A percentile compares a stretch with the other conserved stretches of the same genome.
phyloP scores from a whole-genome alignment of 2,797 vertebrate genomes.

The Ctenosaura bakeri region DNA sequence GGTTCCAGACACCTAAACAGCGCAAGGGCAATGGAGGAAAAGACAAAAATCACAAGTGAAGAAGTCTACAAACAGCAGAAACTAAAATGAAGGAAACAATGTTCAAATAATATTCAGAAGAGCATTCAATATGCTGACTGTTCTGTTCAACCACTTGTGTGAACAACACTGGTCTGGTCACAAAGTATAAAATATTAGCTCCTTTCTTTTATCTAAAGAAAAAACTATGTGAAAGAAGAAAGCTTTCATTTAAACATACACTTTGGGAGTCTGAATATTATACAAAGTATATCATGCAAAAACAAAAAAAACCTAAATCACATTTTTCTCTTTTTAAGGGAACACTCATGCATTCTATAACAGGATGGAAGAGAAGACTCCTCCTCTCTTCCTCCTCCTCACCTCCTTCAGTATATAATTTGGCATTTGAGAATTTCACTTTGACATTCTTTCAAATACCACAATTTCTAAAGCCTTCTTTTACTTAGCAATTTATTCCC shows the following conservation, averaged over 20 bases:
- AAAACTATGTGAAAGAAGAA: neutral
- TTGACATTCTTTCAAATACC: neutral
- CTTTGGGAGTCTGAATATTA: neutral
- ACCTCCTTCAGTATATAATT: neutral
- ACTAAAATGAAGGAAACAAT: neutral
- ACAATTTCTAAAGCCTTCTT: neutral
- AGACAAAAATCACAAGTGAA: conserved; percentile 14
- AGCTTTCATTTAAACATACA: neutral
- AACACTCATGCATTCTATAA: neutral
- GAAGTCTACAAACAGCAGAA: conserved; percentile 10
- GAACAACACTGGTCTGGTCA: conserved; percentile 15
- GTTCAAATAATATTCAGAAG: conserved; percentile 1
- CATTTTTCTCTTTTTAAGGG: neutral
- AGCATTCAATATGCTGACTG: conserved; percentile 27
- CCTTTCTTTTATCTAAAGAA: neutral
- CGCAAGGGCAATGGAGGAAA: conserved; percentile 37
- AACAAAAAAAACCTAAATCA: neutral
- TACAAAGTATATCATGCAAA: neutral
- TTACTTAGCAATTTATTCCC: neutral
- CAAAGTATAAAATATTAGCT: neutral
- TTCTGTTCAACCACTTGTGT: neutral
- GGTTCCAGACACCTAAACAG: conserved; percentile 92
- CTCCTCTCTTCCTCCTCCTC: neutral
- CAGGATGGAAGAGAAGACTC: neutral
- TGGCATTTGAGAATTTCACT: conserved; percentile 2